Evolutionary conservation across 2,113 vertebrate species (phyloP), one percentile per base, ranked within the genome.

Genomic region (Eclectus roratus): DNA sequence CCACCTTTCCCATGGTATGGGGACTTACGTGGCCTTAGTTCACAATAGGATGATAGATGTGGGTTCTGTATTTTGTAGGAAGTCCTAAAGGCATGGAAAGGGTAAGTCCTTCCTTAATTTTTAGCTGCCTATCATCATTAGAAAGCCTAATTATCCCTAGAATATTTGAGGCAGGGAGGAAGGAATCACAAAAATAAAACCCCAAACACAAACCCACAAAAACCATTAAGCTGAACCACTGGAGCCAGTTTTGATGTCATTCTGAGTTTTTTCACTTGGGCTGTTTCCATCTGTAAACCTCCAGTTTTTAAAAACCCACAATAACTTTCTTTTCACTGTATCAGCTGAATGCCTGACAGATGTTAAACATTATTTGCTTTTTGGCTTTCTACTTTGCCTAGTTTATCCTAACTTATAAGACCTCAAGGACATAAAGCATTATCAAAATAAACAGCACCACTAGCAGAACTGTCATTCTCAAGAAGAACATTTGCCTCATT

Each of bases 381-480:
- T 93, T 87, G 80, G 39, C 39, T 95, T 96, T 89, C 72, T 88
- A 56, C 58, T 82, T 95, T 68, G 41, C 65, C 83, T 92, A 74
- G 60, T 78, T 89, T 85, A 93, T 76, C 55, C 58, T 50, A 82
- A 82, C 33, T 24, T 78, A 47, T 12, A n/a, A 89, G 93, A 71
- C 28, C 50, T 92, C 89, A 91, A 94, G 66, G 56, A 85, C 56
- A 91, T 65, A 85, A 91, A 96, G 64, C 47, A 61, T 85, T 74
- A 85, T 55, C 78, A 91, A 96, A 96, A 91, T 87, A 92, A 96
- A 94, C 65, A 94, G 61, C 69, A 81, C 13, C 65, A 74, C 29
- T 74, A 88, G 35, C 66, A 94, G 89, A 89, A 70, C 82, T 91
- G 94, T 91, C 89, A 89, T 69, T 89, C 56, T 65, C 10, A 44